Base-by-base conservation (phyloP, 2,797 vertebrate species). In the Spinus olivaceus region DNA sequence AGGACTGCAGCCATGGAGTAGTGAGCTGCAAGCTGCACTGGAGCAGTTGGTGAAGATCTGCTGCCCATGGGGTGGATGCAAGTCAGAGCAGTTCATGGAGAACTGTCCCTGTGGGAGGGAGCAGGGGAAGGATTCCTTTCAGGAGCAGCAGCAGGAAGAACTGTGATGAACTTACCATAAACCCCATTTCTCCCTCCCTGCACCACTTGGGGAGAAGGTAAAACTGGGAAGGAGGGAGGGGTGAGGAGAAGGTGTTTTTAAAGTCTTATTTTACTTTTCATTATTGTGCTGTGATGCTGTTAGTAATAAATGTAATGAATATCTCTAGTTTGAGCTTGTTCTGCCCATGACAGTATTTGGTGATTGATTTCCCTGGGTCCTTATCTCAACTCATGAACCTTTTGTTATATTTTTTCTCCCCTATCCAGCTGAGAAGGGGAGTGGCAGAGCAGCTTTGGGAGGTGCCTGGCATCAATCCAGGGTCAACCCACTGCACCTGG, bases 171-270 rank as follows among this genome's bases (percentile, higher is more conserved):
- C 6, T 13, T 4, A 14, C 22, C 6, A 10, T 18, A 27, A 18
- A 1, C 1, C 7, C 9, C 14, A 49, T 65, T 66, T 37, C 18
- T 8, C 12, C 22, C 22, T 66, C 35, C 17, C 32, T 57, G 35
- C 3, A 6, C 6, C 21, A 6, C 12, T 32, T 18, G 1, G 12
- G 5, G 8, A 35, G 11, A 41, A 32, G 18, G 3, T 19, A 42
- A 41, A 42, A 9, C 12, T 32, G 17, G 22, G 4, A 37, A 74
- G 9, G 25, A 57, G 51, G 11, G 14, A 25, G 5, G 4, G 5
- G 7, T 32, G 21, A 41, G 21, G 8, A 3, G 8, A 35, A 42
- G 9, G 4, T 22, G 5, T 15, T 42, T 84, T 27, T 35, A 50
- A 50, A 6, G 8, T 66, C 9, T 37, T 59, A 12, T 32, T 42